Evolutionary conservation across 2,113 vertebrate genomes (phyloP), one percentile per base, ranked within the genome.

Genomic region (Notarius quadriscutis): DNA sequence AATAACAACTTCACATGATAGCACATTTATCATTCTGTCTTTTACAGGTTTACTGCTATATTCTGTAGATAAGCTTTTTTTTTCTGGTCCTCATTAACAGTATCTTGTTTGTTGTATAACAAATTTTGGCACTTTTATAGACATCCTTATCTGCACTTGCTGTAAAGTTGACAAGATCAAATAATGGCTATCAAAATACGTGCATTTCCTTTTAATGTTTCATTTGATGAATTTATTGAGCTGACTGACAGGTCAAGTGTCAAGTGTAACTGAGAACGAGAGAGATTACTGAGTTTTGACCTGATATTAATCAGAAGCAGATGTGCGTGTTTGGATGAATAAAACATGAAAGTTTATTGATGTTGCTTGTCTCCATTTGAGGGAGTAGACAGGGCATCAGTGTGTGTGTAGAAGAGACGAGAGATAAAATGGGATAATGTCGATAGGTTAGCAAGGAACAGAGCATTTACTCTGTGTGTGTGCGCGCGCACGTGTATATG

Each of bases 271-370:
- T 8, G 27, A 57, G 17, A 84, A 7, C 57, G 53, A 41, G 30
- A 57, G 18, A 87, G 69, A 62, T 63, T 60, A 72, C 50, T 55
- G 55, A 87, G 85, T 25, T 71, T 34, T 84, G 84, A 82, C 65
- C 78, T 83, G 69, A 72, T 48, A 84, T 74, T 71, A 81, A 71
- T 74, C 57, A 58, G 85, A 84, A 82, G 71, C 65, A 84, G 67
- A 86, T 77, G 78, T 82, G 55, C 71, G 22, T 81, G 78, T 78
- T 25, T 67, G 65, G 20, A 67, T 87, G 78, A 89, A 89, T 89
- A 85, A 89, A 89, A 89, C 83, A 83, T 87, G 78, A 50, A 72
- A 15, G 10, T 2, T 51, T 87, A 86, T 82, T 62, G 79, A 87
- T 82, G 86, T 87, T 53, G 71, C 20, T 72, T 62, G 86, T 87